A percentile compares a stretch with the other conserved stretches of the same genome.
Evolutionary conservation across 2,888 invertebrate species (phyloP).

Genomic region (Agrochola macilenta): DNA sequence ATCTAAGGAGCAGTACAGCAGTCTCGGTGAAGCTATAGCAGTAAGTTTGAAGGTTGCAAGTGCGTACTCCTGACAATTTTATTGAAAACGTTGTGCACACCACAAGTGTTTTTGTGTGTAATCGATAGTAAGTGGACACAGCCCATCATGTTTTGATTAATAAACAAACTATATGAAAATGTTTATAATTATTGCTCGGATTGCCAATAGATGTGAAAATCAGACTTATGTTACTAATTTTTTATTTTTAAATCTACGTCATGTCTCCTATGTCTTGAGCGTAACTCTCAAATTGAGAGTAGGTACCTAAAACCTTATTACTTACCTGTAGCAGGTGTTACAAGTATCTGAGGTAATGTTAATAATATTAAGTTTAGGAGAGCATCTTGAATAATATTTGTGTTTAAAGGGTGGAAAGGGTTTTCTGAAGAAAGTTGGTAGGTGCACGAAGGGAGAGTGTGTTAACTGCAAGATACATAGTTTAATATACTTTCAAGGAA

Average conservation of each 20-base stretch:
- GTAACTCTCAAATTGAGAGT: conserved; percentile 24
- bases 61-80: no score
- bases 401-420: not conserved
- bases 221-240: no score
- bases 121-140: no score
- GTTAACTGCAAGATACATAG: not conserved
- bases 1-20: no score
- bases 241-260: not conserved
- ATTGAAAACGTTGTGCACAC: no score
- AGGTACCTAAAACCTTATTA: conserved; percentile 51
- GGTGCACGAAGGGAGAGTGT: not conserved
- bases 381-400: conserved; percentile 35
- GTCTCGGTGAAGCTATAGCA: no score
- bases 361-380: conserved; percentile 46
- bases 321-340: conserved; percentile 52
- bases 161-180: no score
- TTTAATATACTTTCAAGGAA: not conserved
- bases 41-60: no score
- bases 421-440: not conserved
- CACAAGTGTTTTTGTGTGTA: no score
- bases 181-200: no score
- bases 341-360: conserved; percentile 40
- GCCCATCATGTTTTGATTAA: no score
- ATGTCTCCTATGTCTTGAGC: conserved; percentile 12
- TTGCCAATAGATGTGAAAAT: no score